Base-by-base conservation (phyloP, 2,113 vertebrate species). In the Paradoxurus hermaphroditus region DNA sequence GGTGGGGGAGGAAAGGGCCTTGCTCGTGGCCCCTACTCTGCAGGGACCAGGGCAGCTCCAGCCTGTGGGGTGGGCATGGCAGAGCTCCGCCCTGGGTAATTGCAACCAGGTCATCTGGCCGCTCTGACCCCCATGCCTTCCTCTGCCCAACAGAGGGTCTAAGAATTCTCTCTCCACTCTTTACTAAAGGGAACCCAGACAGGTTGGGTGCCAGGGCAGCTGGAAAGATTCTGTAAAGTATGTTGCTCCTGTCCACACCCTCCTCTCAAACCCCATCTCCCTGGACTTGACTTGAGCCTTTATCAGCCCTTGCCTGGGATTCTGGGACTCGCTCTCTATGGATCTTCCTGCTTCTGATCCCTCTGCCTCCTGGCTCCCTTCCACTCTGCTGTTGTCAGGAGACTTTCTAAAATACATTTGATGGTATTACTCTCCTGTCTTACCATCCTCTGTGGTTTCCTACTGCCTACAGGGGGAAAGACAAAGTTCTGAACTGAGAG, bases 181-280 rank as follows among this genome's bases (percentile, higher is more conserved):
- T 78, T 68, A 31, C 51, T 53, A 25, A 19, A 59, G 65, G 53
- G 19, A 88, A 49, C 39, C 62, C 1, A 7, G 16, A 63, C 49
- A 75, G 51, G 44, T 81, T 62, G 39, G 36, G 36, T n/a, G 29
- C 68, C 65, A 25, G 62, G 39, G 13, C 27, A 62, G 34, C 27
- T 39, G 31, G 65, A 56, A 27, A 65, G 25, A 51, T 4, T n/a
- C 16, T 53, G 21, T 4, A 5, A 0, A 1, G 2, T 15, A 4
- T 13, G 3, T 62, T 51, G 12, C 36, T 83, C 15, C 44, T 12
- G 1, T 31, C 18, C 27, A 46, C 18, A 9, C 9, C 59, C 68
- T 81, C n/a, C 34, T 88, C 86, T 36, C 13, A 53, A 36, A 8
- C 65, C 10, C 49, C 7, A 3, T 53, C 90, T 77, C 73, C 62